These are phyloP conservation scores for Oreotrochilus melanogaster DNA, from an alignment of 2,113 vertebrate genomes.

Conservation along the genomic window DNA sequence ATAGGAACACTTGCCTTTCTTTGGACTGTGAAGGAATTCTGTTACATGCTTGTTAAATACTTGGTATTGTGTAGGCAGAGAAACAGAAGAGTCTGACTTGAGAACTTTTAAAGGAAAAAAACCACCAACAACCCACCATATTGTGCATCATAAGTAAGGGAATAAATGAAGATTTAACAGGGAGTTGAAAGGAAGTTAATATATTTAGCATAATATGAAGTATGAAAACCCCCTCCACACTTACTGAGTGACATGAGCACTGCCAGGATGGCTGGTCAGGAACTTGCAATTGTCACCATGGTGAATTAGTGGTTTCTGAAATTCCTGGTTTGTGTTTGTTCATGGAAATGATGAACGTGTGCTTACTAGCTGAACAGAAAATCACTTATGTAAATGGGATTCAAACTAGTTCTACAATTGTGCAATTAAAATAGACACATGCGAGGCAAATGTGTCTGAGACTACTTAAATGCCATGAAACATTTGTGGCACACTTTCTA, in stretches of 20 bases:
- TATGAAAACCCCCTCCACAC: background rate
- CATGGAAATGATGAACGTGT: fast-evolving
- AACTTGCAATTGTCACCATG: background rate
- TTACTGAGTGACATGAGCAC: background rate
- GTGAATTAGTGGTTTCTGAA: background rate
- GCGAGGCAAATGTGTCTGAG: background rate
- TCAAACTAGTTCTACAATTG: background rate
- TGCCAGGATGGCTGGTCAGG: background rate
- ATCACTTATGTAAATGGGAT: background rate
- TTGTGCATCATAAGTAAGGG: background rate
- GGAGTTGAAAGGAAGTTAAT: background rate
- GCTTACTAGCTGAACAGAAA: background rate
- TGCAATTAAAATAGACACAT: background rate
- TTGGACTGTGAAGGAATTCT: background rate
- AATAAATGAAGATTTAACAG: background rate
- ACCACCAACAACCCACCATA: no score
- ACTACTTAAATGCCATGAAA: background rate
- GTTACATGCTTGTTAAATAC: background rate
- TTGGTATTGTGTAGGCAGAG: background rate
- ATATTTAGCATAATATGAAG: background rate
- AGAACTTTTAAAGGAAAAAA: background rate
- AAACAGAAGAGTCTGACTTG: background rate
- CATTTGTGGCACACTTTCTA: background rate
- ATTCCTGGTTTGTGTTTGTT: background rate
- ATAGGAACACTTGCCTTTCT: background rate